Evolutionary conservation across 2,797 vertebrate genomes (phyloP).

Genomic region (Pseudomugil tenellus): DNA sequence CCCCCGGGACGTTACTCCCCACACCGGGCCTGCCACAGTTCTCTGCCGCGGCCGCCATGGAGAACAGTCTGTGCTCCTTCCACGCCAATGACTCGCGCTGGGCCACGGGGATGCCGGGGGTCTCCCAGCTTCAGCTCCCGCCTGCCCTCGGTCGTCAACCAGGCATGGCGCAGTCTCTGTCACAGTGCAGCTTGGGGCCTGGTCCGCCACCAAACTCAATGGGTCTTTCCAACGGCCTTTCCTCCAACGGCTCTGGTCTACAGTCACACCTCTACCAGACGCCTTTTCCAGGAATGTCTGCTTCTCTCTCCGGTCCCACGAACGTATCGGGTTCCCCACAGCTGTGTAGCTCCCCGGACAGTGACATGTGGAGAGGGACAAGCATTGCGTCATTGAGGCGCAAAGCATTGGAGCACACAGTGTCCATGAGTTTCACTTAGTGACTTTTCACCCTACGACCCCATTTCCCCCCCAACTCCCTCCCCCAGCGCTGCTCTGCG

Average conservation of each 20-base stretch:
- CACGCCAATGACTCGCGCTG: slow-evolving; percentile 97
- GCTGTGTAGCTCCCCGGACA: slow-evolving; percentile 98
- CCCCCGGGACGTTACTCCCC: slow-evolving; percentile 93
- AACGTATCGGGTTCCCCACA: slow-evolving; percentile 96
- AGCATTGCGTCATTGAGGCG: slow-evolving; percentile 97
- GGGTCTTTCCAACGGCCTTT: slow-evolving; percentile 94
- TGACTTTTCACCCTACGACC: slow-evolving; percentile 63
- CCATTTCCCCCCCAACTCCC: slow-evolving; percentile 16
- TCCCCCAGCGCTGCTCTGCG: slow-evolving; percentile 24
- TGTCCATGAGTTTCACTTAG: slow-evolving; percentile 99
- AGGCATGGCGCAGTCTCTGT: slow-evolving; percentile 94
- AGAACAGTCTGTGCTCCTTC: slow-evolving; percentile 97
- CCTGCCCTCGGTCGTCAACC: slow-evolving; percentile 91
- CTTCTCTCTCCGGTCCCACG: slow-evolving; percentile 92
- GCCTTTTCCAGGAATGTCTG: slow-evolving; percentile 95
- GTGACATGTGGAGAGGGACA: slow-evolving; percentile 98
- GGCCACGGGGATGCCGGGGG: slow-evolving; percentile 94
- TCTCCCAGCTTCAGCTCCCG: slow-evolving; percentile 93
- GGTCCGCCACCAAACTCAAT: slow-evolving; percentile 93
- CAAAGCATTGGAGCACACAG: slow-evolving; percentile 99
- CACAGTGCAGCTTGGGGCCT: slow-evolving; percentile 94
- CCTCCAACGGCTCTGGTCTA: slow-evolving; percentile 92
- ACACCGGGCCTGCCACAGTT: slow-evolving; percentile 93
- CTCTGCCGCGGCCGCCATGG: slow-evolving; percentile 93
- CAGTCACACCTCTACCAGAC: slow-evolving; percentile 98